Conservation (phyloP, 2,888 invertebrate species). For the Heliconius cydno region DNA sequence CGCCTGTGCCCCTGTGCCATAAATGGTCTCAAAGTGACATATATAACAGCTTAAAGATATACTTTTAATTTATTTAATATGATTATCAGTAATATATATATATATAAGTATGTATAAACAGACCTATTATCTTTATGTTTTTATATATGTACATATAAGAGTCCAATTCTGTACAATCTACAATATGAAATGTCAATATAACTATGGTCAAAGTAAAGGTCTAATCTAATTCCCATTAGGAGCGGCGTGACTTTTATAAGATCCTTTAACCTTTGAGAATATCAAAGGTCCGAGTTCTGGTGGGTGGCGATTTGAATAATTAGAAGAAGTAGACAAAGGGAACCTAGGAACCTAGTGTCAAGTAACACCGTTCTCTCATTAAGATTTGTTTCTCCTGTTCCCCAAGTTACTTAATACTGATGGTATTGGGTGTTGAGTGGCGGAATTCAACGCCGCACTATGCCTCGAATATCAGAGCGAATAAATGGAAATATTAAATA, state of each 20-base stretch:
- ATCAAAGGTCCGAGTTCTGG: conserved; percentile 3
- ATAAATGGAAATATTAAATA: too few relatives aligned
- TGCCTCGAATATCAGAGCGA: too few relatives aligned
- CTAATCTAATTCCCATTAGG: conserved; percentile 46
- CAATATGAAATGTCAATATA: conserved; percentile 60
- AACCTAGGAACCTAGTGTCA: too few relatives aligned
- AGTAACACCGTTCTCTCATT: fast-evolving
- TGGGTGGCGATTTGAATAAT: not conserved
- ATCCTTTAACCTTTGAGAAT: conserved; percentile 47
- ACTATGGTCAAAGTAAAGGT: conserved; percentile 54
- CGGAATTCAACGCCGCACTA: too few relatives aligned
- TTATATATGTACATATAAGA: not conserved
- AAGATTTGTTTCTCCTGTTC: too few relatives aligned
- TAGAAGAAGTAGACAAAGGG: fast-evolving
- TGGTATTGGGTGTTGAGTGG: too few relatives aligned
- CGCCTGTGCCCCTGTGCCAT: too few relatives aligned
- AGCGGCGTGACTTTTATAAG: conserved; percentile 44
- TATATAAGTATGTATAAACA: not conserved
- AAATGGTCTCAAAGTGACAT: too few relatives aligned
- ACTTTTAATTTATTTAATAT: not conserved
- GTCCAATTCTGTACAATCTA: conserved; percentile 59
- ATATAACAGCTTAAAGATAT: not conserved
- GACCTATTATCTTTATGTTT: not conserved
- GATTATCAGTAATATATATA: not conserved
- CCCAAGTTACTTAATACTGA: too few relatives aligned